Percentiles rank a stretch among this genome's conserved stretches.
These are phyloP conservation scores for Eilema sororculum DNA, from an alignment of 2,888 invertebrate species.

Conservation along the genomic window DNA sequence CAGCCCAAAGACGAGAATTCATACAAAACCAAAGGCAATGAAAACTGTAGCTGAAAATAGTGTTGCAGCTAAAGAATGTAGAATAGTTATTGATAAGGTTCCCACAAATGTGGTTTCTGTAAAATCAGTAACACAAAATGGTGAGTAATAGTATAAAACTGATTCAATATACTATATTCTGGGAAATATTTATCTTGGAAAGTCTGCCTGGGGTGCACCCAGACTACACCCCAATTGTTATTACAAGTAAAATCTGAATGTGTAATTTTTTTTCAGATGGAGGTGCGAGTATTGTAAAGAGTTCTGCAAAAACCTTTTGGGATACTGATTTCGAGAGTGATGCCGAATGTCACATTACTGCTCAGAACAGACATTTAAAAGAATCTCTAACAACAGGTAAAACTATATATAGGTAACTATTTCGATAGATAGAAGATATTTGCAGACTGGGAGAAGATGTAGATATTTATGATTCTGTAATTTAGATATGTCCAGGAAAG, in stretches of 20 bases:
- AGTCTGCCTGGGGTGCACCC: too few relatives aligned
- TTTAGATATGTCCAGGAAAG: too few relatives aligned
- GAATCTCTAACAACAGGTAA: conserved; percentile 45
- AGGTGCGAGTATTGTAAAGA: conserved; percentile 46
- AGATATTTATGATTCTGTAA: too few relatives aligned
- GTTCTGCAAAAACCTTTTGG: conserved; percentile 69
- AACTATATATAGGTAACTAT: neutral
- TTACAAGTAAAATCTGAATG: neutral
- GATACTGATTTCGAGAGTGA: conserved; percentile 78
- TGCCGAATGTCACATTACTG: conserved; percentile 53
- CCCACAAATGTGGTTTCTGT: neutral
- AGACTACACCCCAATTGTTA: too few relatives aligned
- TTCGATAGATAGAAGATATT: neutral
- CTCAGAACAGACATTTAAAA: conserved; percentile 38
- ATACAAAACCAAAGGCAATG: conserved; percentile 8
- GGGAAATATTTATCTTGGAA: too few relatives aligned
- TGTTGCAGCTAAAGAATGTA: conserved; percentile 26
- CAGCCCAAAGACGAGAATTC: conserved; percentile 18
- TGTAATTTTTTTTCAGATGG: conserved; percentile 38
- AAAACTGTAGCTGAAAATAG: conserved; percentile 19
- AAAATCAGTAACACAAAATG: neutral
- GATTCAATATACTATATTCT: too few relatives aligned
- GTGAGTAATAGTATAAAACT: neutral
- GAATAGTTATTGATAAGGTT: conserved; percentile 26
- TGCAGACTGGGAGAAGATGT: neutral